These are phyloP conservation scores for Antheraea yamamai DNA, from an alignment of 2,888 invertebrate genomes.

Conservation along the genomic window DNA sequence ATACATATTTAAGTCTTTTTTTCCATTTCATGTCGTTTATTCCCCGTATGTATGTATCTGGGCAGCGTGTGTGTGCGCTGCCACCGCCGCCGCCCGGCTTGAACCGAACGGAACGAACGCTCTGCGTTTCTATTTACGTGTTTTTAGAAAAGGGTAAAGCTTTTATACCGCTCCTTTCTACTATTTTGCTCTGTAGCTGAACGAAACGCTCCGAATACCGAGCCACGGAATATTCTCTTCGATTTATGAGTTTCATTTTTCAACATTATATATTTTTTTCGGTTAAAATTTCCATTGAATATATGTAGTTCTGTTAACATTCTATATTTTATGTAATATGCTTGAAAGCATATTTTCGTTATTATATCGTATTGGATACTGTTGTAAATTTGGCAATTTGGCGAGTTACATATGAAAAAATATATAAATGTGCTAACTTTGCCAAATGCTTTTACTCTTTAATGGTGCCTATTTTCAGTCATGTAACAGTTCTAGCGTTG, in stretches of 20 bases:
- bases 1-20: conserved; percentile 83
- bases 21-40: conserved; percentile 81
- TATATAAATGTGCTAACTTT: background rate
- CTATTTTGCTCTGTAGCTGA: conserved; percentile 73
- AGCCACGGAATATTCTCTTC: conserved; percentile 71
- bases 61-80: conserved; percentile 62
- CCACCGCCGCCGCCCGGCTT: conserved; percentile 35
- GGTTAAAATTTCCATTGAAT: conserved; percentile 44
- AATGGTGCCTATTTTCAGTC: background rate
- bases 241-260: conserved; percentile 75
- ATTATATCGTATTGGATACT: conserved; percentile 20
- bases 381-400: conserved; percentile 9
- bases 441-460: conserved; percentile 13
- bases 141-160: conserved; percentile 80
- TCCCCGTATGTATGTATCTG: conserved; percentile 70
- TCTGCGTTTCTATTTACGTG: conserved; percentile 74
- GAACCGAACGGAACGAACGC: conserved; percentile 61
- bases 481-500: background rate
- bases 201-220: conserved; percentile 65
- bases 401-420: conserved; percentile 2
- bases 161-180: conserved; percentile 79
- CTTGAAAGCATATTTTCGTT: conserved; percentile 10
- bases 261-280: conserved; percentile 59
- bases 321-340: conserved; percentile 4
- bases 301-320: conserved; percentile 9